Evolutionary conservation across 2,888 invertebrate genomes (phyloP), one percentile per base, ranked within the genome.

Genomic region (Trichopria drosophilae): DNA sequence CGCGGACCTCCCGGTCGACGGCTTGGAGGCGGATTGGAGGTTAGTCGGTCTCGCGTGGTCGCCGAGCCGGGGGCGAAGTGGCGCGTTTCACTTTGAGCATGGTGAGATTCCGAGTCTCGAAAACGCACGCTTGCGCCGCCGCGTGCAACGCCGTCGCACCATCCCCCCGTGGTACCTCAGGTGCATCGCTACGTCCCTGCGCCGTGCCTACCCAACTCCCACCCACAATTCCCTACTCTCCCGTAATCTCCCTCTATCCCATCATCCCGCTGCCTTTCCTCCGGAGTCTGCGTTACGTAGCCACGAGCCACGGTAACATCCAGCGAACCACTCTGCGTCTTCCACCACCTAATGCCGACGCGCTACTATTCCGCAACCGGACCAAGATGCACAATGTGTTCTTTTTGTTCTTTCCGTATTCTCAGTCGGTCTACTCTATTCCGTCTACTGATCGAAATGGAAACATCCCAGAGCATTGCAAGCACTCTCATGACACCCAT

Each of bases 61-160:
- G 60, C 68, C 68, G 69, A 67, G 72, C 69, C 71, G 68, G 71
- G 71, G 72, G 70, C 70, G n/a, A 44, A 36, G 65, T 66, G 67
- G 67, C 67, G 65, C 66, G 68, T 64, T 69, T 67, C 69, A 65
- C 72, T 67, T 69, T 65, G 67, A 66, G 67, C 69, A 70, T 66
- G 68, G 67, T 67, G 67, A 67, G 68, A 67, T 67, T 68, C 67
- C 64, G 65, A 67, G 66, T 65, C 51, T 29, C 41, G 41, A 12
- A 23, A 59, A 52, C 59, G 65, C 65, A 70, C 73, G 70, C 70
- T 68, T 71, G 72, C 70, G 72, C 72, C 58, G 52, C 52, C 42
- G 45, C 28, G 15, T 48, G 35, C 20, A 22, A 15, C 45, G 37
- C 44, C 45, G 19, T 23, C 44, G 29, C 34, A 51, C 46, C 22